Evolutionary conservation across 1,140 invertebrate species (phyloP), one percentile per base, ranked within the genome.

Genomic region (Melanaphis sacchari): DNA sequence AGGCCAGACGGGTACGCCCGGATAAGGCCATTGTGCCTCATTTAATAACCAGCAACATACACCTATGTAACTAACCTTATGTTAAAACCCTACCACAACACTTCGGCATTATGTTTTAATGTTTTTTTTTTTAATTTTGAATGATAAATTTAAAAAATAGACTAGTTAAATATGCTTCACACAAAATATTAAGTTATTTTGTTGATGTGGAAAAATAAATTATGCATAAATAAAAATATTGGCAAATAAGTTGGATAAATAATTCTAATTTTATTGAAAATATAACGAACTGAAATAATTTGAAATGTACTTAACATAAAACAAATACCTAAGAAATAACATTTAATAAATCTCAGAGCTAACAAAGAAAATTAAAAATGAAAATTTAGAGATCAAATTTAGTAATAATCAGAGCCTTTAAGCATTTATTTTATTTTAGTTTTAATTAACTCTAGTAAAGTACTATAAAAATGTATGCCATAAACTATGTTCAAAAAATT

Each of bases 11-110:
- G 90, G 94, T 94, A 94, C 95, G 95, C 95, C 95, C 95, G 91
- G 91, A 93, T 85, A 85, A 93, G 81, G 94, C 94, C 96, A 96
- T 96, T 96, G 96, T 95, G 95, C 95, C 95, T 87, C 95, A 95
- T 96, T 96, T 96, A 96, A 96, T 96, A 95, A 95, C 95, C 94
- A 94, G 91, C 91, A 93, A 94, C 94, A 95, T 94, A 94, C 94
- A 94, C 95, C 95, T 96, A 95, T 94, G 95, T 94, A 95, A 96
- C 95, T 96, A 96, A 95, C 95, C 94, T 94, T 94, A 94, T 94
- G 94, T 95, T 95, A 95, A 94, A 95, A 94, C 94, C 95, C 93
- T 94, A 94, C 94, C 93, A 90, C 49, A 38, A 93, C 91, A 93
- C 76, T 92, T 43, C 85, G 91, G 46, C 81, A 93, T 93, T 49